phyloP scores from a whole-genome alignment of 2,888 invertebrate species.

The Xanthia icteritia region DNA sequence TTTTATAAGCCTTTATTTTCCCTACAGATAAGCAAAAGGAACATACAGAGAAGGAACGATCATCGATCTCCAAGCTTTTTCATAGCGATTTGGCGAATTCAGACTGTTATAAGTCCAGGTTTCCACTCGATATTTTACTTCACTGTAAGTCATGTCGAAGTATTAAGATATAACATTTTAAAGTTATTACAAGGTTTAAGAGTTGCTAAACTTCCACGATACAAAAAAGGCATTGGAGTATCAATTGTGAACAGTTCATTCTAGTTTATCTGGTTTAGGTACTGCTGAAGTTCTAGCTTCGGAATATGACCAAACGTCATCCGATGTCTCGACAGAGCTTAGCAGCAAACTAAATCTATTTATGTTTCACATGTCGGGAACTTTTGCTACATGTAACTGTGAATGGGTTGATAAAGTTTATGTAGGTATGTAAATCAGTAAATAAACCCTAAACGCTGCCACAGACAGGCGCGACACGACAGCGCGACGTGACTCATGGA shows the following conservation, averaged over 20 bases:
- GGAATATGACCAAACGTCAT: slow-evolving; percentile 48
- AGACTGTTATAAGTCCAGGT: not conserved
- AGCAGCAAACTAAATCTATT: slow-evolving; percentile 45
- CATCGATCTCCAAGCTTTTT: not conserved
- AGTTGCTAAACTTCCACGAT: no score
- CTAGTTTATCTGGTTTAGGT: not conserved
- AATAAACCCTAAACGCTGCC: not conserved
- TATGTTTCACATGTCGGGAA: slow-evolving; percentile 33
- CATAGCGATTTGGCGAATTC: not conserved
- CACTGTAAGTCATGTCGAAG: not conserved
- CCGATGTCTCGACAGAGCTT: slow-evolving; percentile 31
- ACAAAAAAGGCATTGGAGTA: not conserved
- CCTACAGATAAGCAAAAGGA: no score
- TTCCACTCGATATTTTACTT: not conserved
- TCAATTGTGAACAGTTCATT: slow-evolving; percentile 20
- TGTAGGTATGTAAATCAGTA: not conserved
- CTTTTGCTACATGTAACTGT: slow-evolving; percentile 29
- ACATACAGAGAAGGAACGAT: not conserved
- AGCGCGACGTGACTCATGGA: no score
- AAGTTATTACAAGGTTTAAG: not conserved
- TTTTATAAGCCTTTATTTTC: not conserved
- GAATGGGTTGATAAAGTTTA: slow-evolving; percentile 22
- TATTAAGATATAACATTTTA: not conserved
- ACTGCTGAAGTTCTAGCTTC: slow-evolving; percentile 13
- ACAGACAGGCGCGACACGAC: no score